Base-by-base conservation (phyloP, 2,888 invertebrate species). In the Bibio marci region DNA sequence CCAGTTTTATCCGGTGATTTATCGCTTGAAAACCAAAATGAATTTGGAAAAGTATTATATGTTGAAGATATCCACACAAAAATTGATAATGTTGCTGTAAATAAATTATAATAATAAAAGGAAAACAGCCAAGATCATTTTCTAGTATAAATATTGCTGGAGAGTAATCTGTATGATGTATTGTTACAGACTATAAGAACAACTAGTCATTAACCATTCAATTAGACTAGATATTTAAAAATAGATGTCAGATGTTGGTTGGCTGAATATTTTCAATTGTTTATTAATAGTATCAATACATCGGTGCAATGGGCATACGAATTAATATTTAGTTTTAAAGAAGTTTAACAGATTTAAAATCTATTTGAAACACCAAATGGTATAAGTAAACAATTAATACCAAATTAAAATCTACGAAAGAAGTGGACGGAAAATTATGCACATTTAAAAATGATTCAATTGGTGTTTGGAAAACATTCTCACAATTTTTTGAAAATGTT, bases 71-170 rank as follows among this genome's bases (percentile, higher is more conserved):
- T 98, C 0, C 68, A 80, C n/a, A n/a, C n/a, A 47, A 98, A 98
- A 66, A 85, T 99, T 49, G 98, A 99, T 63, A 86, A 99, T 50
- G 98, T 98, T 34, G 87, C 92, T 18, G 77, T 94, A 11, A 91
- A 83, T 55, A 71, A 70, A 46, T 64, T 64, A 3, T 69, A 68
- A 73, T 73, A n/a, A n/a, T n/a, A n/a, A n/a, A 22, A 22, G 22
- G 28, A 30, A 11, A 33, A 13, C 28, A 10, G 17, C 18, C 15
- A 12, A 32, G 2, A 30, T 5, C 10, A 35, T 5, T 22, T 13
- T 19, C n/a, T n/a, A n/a, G n/a, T 12, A 18, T n/a, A n/a, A 32
- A 40, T 13, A 32, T 31, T 31, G 17, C 22, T 22, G 3, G n/a
- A n/a, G 6, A 27, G n/a, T 31, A 14, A 13, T 30, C 4, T 37